phyloP scores from a whole-genome alignment of 92 coral and sea anemone genomes.

The Parazoanthus atlanticus region DNA sequence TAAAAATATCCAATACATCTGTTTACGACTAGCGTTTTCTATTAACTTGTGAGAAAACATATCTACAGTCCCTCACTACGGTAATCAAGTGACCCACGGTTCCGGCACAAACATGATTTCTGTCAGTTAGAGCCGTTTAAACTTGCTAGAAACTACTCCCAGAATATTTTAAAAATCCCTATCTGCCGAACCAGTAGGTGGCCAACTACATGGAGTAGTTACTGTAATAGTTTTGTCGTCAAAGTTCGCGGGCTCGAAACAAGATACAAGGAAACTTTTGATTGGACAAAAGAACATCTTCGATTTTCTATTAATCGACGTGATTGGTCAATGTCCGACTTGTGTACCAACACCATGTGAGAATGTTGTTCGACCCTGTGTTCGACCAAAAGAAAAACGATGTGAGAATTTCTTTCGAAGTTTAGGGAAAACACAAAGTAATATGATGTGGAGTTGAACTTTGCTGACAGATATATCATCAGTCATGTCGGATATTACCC shows the following conservation, averaged over 20 bases:
- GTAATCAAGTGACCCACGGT: too few relatives aligned
- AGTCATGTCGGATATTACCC: slow-evolving; percentile 80
- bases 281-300: slow-evolving; percentile 1
- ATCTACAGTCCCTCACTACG: too few relatives aligned
- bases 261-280: background rate
- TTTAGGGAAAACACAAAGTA: background rate
- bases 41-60: too few relatives aligned
- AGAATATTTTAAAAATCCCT: too few relatives aligned
- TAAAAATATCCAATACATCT: too few relatives aligned
- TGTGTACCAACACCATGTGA: slow-evolving; percentile 23
- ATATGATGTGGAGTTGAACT: background rate
- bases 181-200: too few relatives aligned
- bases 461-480: background rate
- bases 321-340: slow-evolving; percentile 3
- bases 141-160: too few relatives aligned
- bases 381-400: background rate
- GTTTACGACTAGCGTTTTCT: too few relatives aligned
- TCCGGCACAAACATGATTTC: too few relatives aligned
- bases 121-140: too few relatives aligned
- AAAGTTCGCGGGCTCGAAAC: slow-evolving; percentile 18
- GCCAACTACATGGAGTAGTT: too few relatives aligned
- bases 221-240: background rate
- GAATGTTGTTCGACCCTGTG: slow-evolving; percentile 5
- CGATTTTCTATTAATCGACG: slow-evolving; percentile 6
- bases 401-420: background rate